phyloP scores from a whole-genome alignment of 1,140 invertebrate species.

The Papilio xuthus region DNA sequence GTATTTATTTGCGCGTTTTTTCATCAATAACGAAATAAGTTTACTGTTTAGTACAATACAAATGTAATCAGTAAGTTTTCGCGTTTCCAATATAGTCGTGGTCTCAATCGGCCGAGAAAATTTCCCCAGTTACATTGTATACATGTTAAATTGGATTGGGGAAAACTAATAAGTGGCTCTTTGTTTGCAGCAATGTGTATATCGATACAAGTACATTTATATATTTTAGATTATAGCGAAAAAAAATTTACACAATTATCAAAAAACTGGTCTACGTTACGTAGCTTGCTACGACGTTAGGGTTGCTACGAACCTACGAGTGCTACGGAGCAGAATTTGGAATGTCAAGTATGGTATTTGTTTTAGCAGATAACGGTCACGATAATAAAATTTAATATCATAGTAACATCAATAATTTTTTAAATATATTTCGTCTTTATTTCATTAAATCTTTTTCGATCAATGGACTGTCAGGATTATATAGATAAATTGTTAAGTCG shows the following conservation, averaged over 20 bases:
- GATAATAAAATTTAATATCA: too few relatives aligned
- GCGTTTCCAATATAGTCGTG: neutral
- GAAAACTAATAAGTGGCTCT: conserved; percentile 9
- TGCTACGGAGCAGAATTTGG: neutral
- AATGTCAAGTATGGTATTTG: neutral
- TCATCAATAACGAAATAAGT: neutral
- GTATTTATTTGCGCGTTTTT: neutral
- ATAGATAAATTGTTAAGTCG: conserved; percentile 1
- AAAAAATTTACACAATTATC: neutral
- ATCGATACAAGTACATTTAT: neutral
- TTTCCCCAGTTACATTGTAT: conserved; percentile 3
- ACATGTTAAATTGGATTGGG: conserved; percentile 17
- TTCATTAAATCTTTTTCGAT: neutral
- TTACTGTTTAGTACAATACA: neutral
- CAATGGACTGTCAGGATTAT: neutral
- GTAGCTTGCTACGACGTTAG: neutral
- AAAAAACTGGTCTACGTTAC: neutral
- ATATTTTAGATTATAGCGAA: neutral
- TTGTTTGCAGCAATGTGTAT: neutral
- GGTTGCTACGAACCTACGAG: too few relatives aligned
- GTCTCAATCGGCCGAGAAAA: conserved; percentile 9
- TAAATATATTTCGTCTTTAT: neutral
- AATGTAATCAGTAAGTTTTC: conserved; percentile 9
- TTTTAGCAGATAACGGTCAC: neutral
- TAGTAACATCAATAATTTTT: too few relatives aligned